Percentiles rank a stretch among this genome's conserved stretches.
Evolutionary conservation across 2,888 invertebrate species (phyloP).

Genomic region (Andricus curvator): DNA sequence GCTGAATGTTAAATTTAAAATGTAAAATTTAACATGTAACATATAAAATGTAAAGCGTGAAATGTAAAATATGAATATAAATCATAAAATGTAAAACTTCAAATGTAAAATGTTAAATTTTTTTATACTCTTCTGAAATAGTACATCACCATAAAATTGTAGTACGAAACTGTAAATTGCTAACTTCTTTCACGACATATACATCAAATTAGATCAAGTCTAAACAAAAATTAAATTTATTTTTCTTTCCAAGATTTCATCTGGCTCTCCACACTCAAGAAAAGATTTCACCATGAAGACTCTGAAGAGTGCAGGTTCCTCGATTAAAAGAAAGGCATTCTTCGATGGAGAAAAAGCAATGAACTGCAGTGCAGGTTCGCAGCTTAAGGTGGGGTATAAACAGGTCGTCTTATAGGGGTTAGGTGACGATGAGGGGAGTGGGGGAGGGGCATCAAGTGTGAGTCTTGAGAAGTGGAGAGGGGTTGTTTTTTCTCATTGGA

Average conservation of each 20-base stretch:
- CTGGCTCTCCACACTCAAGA: not conserved
- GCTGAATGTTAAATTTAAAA: too few relatives aligned
- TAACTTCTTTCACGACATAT: not conserved
- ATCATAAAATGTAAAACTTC: too few relatives aligned
- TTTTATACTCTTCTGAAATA: too few relatives aligned
- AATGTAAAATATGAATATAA: too few relatives aligned
- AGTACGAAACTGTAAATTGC: not conserved
- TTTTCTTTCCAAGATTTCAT: conserved; percentile 30
- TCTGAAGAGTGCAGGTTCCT: not conserved
- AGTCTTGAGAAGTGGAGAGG: conserved; percentile 47
- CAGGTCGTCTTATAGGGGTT: conserved; percentile 9
- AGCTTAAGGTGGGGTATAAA: conserved; percentile 35
- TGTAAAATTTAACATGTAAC: too few relatives aligned
- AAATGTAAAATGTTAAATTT: too few relatives aligned
- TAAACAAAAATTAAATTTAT: not conserved
- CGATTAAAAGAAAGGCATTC: conserved; percentile 21
- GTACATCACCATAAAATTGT: too few relatives aligned
- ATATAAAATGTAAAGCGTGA: too few relatives aligned
- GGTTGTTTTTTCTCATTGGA: conserved; percentile 71
- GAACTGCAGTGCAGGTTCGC: conserved; percentile 6
- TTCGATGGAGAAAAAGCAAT: conserved; percentile 7
- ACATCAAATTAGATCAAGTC: not conserved
- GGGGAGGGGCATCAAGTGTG: conserved; percentile 52
- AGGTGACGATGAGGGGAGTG: conserved; percentile 47
- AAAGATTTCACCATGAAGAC: not conserved